Evolutionary conservation across 2,888 invertebrate species (phyloP).

Genomic region (Strigamia crassipes): DNA sequence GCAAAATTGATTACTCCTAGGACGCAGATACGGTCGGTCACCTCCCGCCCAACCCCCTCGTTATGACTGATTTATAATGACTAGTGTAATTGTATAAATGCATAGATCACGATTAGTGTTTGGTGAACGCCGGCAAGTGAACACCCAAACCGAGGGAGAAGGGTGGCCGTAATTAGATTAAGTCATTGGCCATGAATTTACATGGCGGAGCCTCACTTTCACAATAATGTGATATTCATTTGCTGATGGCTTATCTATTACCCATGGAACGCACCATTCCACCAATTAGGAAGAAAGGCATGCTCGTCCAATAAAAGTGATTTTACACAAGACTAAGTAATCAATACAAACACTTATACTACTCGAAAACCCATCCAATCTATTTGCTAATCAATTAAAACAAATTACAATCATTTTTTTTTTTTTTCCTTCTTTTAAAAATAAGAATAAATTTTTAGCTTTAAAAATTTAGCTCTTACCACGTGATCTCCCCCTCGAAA

Average conservation of each 20-base stretch:
- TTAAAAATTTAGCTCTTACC: not conserved
- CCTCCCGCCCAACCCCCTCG: not conserved
- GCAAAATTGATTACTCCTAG: not conserved
- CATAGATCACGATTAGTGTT: slow-evolving; percentile 44
- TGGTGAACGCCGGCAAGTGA: not conserved
- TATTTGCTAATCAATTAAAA: not conserved
- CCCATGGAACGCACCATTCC: slow-evolving; percentile 44
- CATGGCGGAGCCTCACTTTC: slow-evolving; percentile 20
- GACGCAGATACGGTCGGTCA: slow-evolving; percentile 3
- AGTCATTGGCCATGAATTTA: slow-evolving; percentile 44
- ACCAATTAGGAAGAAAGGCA: slow-evolving; percentile 43
- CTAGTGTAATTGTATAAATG: slow-evolving; percentile 44
- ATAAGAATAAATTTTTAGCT: not conserved
- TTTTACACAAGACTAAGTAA: slow-evolving; percentile 44
- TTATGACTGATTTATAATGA: slow-evolving; percentile 45
- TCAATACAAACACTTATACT: slow-evolving; percentile 44
- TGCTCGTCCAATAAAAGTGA: slow-evolving; percentile 45
- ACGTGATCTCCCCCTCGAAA: not conserved
- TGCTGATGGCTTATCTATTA: slow-evolving; percentile 46
- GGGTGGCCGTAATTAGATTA: slow-evolving; percentile 43
- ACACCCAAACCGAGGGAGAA: slow-evolving; percentile 6
- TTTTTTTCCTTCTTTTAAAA: too few species aligned
- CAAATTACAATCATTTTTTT: too few species aligned
- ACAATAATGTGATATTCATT: slow-evolving; percentile 44
- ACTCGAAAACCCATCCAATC: not conserved